Evolutionary conservation across 2,888 invertebrate genomes (phyloP).

Genomic region (Plutella xylostella): DNA sequence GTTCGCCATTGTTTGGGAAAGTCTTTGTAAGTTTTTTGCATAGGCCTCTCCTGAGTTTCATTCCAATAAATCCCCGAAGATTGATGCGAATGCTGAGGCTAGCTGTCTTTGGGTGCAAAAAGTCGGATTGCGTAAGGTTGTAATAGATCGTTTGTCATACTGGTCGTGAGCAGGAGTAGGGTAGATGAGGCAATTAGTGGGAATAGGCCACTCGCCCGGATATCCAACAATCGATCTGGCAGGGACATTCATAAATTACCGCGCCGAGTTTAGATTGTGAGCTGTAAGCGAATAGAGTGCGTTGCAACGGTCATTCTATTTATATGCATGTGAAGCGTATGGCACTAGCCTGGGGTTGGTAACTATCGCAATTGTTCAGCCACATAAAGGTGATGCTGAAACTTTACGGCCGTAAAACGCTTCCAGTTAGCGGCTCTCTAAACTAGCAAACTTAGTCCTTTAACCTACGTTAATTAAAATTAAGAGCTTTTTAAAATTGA

Average conservation of each 20-base stretch:
- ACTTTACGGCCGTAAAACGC: too few species aligned
- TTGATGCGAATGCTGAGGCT: background rate
- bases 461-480: too few species aligned
- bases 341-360: too few species aligned
- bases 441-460: too few species aligned
- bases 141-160: constrained; percentile 23
- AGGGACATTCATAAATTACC: constrained; percentile 7
- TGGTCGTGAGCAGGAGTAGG: constrained; percentile 16
- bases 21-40: background rate
- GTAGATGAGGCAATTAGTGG: constrained; percentile 24
- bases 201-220: constrained; percentile 12
- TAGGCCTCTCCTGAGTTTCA: background rate
- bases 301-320: too few species aligned
- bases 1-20: background rate
- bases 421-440: too few species aligned
- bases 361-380: too few species aligned
- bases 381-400: too few species aligned
- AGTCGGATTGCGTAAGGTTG: background rate
- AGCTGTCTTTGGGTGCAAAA: too few species aligned
- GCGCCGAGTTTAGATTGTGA: constrained; percentile 3
- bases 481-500: too few species aligned
- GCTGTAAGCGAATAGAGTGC: too few species aligned
- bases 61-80: background rate
- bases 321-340: too few species aligned
- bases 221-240: constrained; percentile 26